Evolutionary conservation across 1,140 invertebrate genomes (phyloP).

Genomic region (Nautilus pompilius): DNA sequence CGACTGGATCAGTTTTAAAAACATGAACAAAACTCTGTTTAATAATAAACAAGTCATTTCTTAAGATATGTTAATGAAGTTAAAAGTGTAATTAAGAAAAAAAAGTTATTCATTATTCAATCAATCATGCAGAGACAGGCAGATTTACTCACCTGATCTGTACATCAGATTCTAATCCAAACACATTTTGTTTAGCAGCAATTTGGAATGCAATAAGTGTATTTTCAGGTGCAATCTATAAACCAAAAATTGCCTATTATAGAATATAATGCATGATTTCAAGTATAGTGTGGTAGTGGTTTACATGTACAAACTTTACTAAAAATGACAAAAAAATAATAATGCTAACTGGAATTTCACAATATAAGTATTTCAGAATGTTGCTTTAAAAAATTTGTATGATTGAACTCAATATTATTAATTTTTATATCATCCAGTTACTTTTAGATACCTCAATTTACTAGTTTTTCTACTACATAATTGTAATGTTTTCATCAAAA

Average conservation of each 20-base stretch:
- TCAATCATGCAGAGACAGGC: background rate
- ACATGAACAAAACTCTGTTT: no score
- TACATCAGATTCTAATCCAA: constrained; percentile 40
- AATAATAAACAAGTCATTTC: no score
- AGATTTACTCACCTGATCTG: constrained; percentile 33
- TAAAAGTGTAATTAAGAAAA: no score
- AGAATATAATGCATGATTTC: background rate
- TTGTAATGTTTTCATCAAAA: no score
- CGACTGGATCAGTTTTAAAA: no score
- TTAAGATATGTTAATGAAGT: no score
- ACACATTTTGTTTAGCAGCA: constrained; percentile 26
- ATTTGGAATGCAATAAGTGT: constrained; percentile 37
- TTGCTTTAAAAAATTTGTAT: background rate
- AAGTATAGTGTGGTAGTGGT: background rate
- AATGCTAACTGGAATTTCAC: background rate
- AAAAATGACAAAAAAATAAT: background rate
- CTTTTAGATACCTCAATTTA: no score
- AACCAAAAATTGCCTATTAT: constrained; percentile 5
- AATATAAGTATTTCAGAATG: background rate
- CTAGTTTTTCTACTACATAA: no score
- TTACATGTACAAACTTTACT: background rate
- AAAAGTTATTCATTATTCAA: background rate
- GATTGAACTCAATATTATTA: background rate
- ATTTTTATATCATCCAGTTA: no score
- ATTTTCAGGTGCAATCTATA: constrained; percentile 47